Evolutionary conservation across 2,888 invertebrate genomes (phyloP), one percentile per base, ranked within the genome.

Genomic region (Leptopilina drosophilae): DNA sequence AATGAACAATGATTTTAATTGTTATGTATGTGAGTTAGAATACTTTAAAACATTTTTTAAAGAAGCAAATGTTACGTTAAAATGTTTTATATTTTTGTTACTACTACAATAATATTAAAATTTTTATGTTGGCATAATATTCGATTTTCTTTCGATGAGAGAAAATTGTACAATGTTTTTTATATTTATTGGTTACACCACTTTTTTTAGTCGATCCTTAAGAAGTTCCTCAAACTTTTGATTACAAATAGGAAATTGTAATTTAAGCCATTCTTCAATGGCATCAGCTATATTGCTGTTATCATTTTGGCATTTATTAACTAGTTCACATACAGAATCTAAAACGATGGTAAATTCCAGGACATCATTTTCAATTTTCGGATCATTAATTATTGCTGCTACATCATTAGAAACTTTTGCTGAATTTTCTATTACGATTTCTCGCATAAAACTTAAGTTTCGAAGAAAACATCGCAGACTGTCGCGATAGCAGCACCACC

Each of bases 401-500:
- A 56, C 56, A 14, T 56, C 56, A 56, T 56, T 11, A 56, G 56
- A n/a, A n/a, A 56, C 14, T 53, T 53, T 53, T 12, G 53, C 11
- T 14, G 53, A 11, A 53, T 64, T 53, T 33, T 12, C 33, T 64
- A 0, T 0, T 53, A 64, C n/a, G 4, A 66, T 26, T 9, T 75
- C 26, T 14, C 59, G 75, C 66, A 82, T 65, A n/a, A 20, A 15
- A 62, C 62, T 62, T 7, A 62, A 62, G 15, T 59, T 59, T 59
- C 59, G 14, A 59, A 59, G 59, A 5, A 59, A 59, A 6, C 59
- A 59, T 64, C 78, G 59, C 56, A 77, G 80, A 64, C 77, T 69
- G 76, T 82, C 75, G 6, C 82, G 76, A 53, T 76, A 79, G 62
- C 69, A 78, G 62, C 82, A 83, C 79, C 83, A 83, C 2, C 81